Evolutionary conservation across 2,888 invertebrate species (phyloP).

Genomic region (Pandemis heparana): DNA sequence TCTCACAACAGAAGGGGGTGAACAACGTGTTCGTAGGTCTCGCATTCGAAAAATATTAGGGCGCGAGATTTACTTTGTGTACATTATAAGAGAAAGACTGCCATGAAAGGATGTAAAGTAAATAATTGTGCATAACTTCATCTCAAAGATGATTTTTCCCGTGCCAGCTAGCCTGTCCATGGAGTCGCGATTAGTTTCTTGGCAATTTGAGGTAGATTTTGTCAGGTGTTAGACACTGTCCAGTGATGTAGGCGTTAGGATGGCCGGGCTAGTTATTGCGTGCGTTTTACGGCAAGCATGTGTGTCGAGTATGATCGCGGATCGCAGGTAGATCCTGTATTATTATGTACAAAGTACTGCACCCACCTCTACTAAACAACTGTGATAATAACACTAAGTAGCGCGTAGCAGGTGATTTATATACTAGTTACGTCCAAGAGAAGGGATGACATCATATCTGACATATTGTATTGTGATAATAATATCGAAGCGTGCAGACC

Average conservation of each 20-base stretch:
- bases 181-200: conserved; percentile 57
- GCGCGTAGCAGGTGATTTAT: conserved; percentile 86
- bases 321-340: conserved; percentile 81
- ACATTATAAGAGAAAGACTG: conserved; percentile 84
- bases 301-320: conserved; percentile 74
- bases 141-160: conserved; percentile 76
- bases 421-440: conserved; percentile 85
- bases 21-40: conserved; percentile 78
- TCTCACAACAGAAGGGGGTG: conserved; percentile 72
- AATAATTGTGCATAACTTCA: conserved; percentile 75
- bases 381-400: conserved; percentile 87
- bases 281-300: conserved; percentile 69
- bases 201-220: conserved; percentile 54
- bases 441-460: conserved; percentile 87
- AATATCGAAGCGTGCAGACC: conserved; percentile 72
- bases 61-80: conserved; percentile 80
- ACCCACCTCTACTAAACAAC: conserved; percentile 87
- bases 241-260: conserved; percentile 53
- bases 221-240: conserved; percentile 54
- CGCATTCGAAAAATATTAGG: conserved; percentile 63
- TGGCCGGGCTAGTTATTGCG: conserved; percentile 67
- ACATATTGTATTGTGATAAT: conserved; percentile 85
- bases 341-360: conserved; percentile 85
- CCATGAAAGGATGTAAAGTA: conserved; percentile 79
- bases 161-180: conserved; percentile 65